These are phyloP conservation scores for Onthophagus taurus DNA, from an alignment of 1,140 invertebrate species.

Conservation along the genomic window DNA sequence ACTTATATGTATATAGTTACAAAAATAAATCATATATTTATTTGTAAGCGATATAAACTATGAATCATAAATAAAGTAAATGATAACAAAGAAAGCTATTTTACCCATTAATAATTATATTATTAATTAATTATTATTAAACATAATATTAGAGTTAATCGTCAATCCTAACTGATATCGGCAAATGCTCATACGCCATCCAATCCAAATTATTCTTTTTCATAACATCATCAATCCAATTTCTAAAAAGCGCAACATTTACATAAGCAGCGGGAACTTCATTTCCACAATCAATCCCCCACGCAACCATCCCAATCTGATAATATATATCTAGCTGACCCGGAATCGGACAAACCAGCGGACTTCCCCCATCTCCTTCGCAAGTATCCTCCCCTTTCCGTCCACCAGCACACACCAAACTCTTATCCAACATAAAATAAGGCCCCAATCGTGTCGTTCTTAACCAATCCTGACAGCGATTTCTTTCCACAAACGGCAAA, in stretches of 20 bases:
- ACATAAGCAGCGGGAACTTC: slow-evolving; percentile 59
- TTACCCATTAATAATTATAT: no score
- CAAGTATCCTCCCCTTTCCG: slow-evolving; percentile 54
- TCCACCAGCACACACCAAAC: slow-evolving; percentile 48
- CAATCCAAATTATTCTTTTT: slow-evolving; percentile 18
- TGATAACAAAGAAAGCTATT: not conserved
- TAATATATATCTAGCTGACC: slow-evolving; percentile 30
- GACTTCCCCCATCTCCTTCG: slow-evolving; percentile 25
- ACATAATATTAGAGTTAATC: no score
- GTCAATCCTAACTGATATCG: no score
- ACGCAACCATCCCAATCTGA: slow-evolving; percentile 57
- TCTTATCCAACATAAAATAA: slow-evolving; percentile 39
- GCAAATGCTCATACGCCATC: slow-evolving; percentile 20
- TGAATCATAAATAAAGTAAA: not conserved
- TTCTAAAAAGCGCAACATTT: slow-evolving; percentile 45
- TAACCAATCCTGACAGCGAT: slow-evolving; percentile 37
- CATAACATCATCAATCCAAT: slow-evolving; percentile 51
- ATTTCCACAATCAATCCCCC: slow-evolving; percentile 58
- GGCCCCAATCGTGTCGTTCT: slow-evolving; percentile 37
- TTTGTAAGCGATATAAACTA: not conserved
- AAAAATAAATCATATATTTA: no score
- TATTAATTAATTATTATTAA: no score
- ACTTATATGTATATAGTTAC: no score
- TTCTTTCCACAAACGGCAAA: slow-evolving; percentile 34
- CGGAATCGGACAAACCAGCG: slow-evolving; percentile 42